Evolutionary conservation across 2,113 vertebrate genomes (phyloP), one percentile per base, ranked within the genome.

Genomic region (Anarrhichthys ocellatus): DNA sequence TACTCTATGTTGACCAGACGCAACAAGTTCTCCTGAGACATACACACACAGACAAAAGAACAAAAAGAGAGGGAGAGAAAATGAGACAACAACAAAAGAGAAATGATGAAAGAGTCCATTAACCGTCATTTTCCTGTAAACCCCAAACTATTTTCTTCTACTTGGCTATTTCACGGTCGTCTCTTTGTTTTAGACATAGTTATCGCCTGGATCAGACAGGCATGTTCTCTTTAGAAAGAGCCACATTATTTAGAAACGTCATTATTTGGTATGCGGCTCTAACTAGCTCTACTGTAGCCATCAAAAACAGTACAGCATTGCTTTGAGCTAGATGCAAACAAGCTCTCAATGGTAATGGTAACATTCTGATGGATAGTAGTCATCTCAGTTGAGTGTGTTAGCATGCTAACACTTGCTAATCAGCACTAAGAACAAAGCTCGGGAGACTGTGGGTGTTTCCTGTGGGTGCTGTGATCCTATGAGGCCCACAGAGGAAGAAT

Each of bases 1-100:
- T 98, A 95, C 82, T 97, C 96, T 8, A 99, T 97, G 86, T 97
- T 97, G 83, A 98, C 96, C 92, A 99, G 94, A 91, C 97, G 97
- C 95, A 98, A 94, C 81, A 99, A 82, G 89, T 97, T 99, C 94
- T 98, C 97, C 98, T 99, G 83, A 84, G 76, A 81, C 52, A 34
- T 3, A 59, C 54, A 89, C 59, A 89, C 56, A 58, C 61, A 92
- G 46, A 91, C 78, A 81, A 27, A 77, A 54, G 82, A 72, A 62
- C 24, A 78, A 38, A 50, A 36, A 81, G 70, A 85, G 4, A 73
- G 42, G 22, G 18, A 59, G 69, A 63, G 14, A 50, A 78, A 76
- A 76, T 46, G 9, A 78, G 67, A 72, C 5, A 82, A 83, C 62
- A 27, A 84, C 56, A 27, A 48, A 36, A 7, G 1, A 82, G 36